Conservation (phyloP, 64 coral and sea anemone genomes). For the Astreopora myriophthalma region DNA sequence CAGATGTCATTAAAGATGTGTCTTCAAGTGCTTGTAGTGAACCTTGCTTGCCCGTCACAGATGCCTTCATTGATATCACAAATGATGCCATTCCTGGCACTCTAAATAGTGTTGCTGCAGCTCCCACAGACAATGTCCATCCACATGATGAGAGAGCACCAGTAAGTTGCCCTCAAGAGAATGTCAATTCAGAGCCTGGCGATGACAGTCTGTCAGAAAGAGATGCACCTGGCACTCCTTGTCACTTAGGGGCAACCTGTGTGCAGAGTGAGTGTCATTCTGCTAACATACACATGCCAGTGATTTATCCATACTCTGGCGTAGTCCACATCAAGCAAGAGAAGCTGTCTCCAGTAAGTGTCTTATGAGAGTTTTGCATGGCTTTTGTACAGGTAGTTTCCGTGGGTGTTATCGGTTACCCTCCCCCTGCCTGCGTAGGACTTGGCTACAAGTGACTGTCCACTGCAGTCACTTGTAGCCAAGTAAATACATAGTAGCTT, state of each 20-base stretch:
- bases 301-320: neutral
- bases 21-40: neutral
- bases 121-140: no score
- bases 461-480: no score
- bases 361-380: no score
- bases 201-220: neutral
- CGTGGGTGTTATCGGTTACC: no score
- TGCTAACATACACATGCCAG: neutral
- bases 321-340: slow-evolving; percentile 22
- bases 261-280: neutral
- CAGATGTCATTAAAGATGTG: neutral
- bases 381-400: no score
- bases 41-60: no score
- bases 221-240: neutral
- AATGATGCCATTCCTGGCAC: neutral
- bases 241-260: neutral
- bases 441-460: no score
- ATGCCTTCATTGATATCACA: neutral
- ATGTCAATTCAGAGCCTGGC: neutral
- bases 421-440: no score
- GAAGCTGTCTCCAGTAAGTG: neutral
- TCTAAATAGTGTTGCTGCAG: neutral
- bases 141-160: neutral
- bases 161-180: neutral
- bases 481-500: no score